Base-by-base conservation (phyloP, 2,797 vertebrate species). In the Melanotaenia trifasciata region DNA sequence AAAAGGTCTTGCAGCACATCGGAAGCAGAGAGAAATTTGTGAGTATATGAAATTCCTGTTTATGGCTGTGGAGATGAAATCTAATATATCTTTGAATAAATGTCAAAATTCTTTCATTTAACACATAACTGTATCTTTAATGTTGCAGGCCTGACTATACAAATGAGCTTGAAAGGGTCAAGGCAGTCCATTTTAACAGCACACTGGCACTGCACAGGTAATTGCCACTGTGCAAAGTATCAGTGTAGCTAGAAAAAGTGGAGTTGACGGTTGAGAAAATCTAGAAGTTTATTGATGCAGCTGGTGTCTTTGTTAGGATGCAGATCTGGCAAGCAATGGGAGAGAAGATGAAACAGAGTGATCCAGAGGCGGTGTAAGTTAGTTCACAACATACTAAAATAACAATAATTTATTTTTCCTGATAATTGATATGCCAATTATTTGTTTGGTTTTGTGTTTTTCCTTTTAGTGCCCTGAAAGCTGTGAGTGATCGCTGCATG, bases 181-280 rank as follows among this genome's bases (percentile, higher is more conserved):
- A 93, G 84, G 83, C 80, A 0, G 58, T 67, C 45, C 54, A 92
- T 81, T 95, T 92, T 72, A 94, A 90, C 91, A 89, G 88, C 76
- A 94, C 87, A 3, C 38, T 94, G 71, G 65, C 89, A 6, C 80
- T 95, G 26, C 94, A 94, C 84, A 95, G 94, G 95, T 95, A 88
- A 76, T 53, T 5, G 0, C 16, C 18, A 47, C 38, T 26, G 6
- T 20, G 4, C 2, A n/a, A 20, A 18, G n/a, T 32, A 30, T 40
- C 66, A 33, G 1, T 5, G 8, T 33, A 35, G 10, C 33, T n/a
- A 32, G 18, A 10, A 35, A 20, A 11, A 3, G 2, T 67, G 2
- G 60, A 14, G 9, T 4, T 45, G 36, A 1, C 28, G 63, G 3
- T 45, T 12, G 1, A 43, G 53, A 2, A 24, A 6, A 5, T 16